Evolutionary conservation across 2,797 vertebrate genomes (phyloP).

Genomic region (Neopelma chrysocephalum): DNA sequence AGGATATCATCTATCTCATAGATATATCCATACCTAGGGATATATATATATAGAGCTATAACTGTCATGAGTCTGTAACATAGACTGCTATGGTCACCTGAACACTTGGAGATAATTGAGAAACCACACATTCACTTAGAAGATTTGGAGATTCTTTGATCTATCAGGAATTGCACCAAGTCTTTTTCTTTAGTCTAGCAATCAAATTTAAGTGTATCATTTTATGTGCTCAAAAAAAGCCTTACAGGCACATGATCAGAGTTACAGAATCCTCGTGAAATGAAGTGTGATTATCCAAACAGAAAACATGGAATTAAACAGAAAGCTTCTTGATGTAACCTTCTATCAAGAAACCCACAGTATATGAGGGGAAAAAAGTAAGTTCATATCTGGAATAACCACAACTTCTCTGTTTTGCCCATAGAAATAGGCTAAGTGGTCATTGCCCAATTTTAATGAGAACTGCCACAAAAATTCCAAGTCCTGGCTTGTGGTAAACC

Average conservation of each 20-base stretch:
- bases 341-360: not conserved
- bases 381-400: not conserved
- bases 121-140: not conserved
- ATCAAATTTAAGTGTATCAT: not conserved
- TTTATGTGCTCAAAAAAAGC: not conserved
- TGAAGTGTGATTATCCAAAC: not conserved
- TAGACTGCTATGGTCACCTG: not conserved
- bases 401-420: not conserved
- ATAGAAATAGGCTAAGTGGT: not conserved
- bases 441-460: not conserved
- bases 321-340: not conserved
- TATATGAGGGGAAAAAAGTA: fast-evolving
- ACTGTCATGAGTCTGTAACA: not conserved
- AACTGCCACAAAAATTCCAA: not conserved
- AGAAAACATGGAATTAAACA: not conserved
- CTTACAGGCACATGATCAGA: not conserved
- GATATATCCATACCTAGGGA: not conserved
- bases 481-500: not conserved
- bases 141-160: not conserved
- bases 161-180: not conserved
- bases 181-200: not conserved
- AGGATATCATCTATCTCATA: not conserved
- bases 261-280: not conserved
- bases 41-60: not conserved
- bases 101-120: not conserved